Evolutionary conservation across 2,113 vertebrate genomes (phyloP).

Genomic region (Aphelocoma coerulescens): DNA sequence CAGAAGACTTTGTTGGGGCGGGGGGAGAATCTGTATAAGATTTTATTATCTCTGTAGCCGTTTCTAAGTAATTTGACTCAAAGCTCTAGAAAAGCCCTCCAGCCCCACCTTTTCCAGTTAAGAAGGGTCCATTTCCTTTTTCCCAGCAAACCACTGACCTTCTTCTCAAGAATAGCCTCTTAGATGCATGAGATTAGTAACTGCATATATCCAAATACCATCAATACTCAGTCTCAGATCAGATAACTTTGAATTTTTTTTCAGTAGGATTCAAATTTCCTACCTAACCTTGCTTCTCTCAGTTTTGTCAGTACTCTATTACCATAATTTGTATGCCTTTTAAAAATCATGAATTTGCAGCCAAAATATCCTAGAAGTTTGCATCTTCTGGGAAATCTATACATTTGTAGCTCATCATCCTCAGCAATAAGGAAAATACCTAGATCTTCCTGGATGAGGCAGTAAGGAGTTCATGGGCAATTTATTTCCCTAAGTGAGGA

Average conservation of each 20-base stretch:
- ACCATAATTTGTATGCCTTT: neutral
- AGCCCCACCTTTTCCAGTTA: neutral
- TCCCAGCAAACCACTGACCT: neutral
- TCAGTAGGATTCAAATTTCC: neutral
- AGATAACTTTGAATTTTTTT: neutral
- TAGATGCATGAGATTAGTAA: neutral
- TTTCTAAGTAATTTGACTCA: neutral
- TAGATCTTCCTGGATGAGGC: neutral
- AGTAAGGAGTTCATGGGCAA: neutral
- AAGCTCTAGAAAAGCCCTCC: neutral
- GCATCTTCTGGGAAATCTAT: neutral
- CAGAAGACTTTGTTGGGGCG: neutral
- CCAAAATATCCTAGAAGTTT: neutral
- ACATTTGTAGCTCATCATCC: neutral
- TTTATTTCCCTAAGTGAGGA: neutral
- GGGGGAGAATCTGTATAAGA: accelerated
- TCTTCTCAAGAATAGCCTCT: neutral
- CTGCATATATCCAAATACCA: neutral
- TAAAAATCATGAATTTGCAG: neutral
- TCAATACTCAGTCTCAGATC: neutral
- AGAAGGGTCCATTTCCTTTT: neutral
- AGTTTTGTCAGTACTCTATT: neutral
- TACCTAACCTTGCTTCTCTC: neutral
- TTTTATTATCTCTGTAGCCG: neutral
- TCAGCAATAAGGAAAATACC: neutral